Base-by-base conservation (phyloP, 1,140 invertebrate species). In the Myzus persicae region DNA sequence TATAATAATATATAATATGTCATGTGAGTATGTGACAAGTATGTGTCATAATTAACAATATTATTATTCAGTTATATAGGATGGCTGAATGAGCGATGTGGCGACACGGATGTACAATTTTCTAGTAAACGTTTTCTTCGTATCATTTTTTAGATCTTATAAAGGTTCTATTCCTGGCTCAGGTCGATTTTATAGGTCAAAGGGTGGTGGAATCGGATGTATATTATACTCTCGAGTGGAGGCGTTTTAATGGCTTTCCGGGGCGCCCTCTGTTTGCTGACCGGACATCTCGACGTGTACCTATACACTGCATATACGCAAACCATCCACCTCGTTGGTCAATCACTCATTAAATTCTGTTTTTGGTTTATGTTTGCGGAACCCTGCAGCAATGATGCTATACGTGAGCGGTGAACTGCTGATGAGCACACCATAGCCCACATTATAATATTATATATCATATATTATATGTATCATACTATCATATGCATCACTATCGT, bases 141-240 rank as follows among this genome's bases (percentile, higher is more conserved):
- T 82, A 40, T 82, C 81, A 82, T 40, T 82, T 38, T 67, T 76
- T n/a, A n/a, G n/a, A 76, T 76, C 59, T 76, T n/a, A 76, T 76
- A 76, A 76, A n/a, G 31, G 31, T 76, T 6, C 59, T 76, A 76
- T n/a, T 76, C 31, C 24, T 24, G 26, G 82, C 82, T 42, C 82
- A 42, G 24, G 82, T 85, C 82, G 82, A 85, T 85, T 85, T 76
- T 85, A 85, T 85, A 85, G 82, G 82, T 85, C 82, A 85, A 85
- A 85, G 82, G 82, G 82, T 84, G 82, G 40, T 38, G 22, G 38
- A 85, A 85, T 40, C 24, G 82, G 24, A 85, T 85, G 38, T 42
- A 42, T 76, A 76, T 40, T 85, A 85, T 85, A 42, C 31, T 85
- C 38, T 24, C 40, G 24, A 85, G 82, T 42, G 38, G 82, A 40